Percentiles rank a stretch among this genome's conserved stretches.
These are phyloP conservation scores for Callimico goeldii DNA, from an alignment of 2,797 vertebrate genomes.

Conservation along the genomic window DNA sequence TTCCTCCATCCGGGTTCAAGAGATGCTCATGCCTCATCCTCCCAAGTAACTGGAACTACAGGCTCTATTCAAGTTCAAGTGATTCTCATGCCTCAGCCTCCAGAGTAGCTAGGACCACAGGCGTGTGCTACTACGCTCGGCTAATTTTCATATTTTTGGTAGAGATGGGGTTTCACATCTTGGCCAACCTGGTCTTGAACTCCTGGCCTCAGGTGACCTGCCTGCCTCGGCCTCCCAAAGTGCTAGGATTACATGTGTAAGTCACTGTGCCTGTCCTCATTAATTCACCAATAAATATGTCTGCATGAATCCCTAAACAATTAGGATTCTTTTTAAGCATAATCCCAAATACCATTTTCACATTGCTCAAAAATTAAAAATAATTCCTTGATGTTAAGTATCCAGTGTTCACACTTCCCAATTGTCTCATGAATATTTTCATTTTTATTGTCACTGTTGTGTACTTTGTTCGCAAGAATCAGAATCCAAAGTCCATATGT, in stretches of 20 bases:
- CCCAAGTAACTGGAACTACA: background rate
- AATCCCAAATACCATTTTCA: background rate
- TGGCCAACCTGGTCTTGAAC: background rate
- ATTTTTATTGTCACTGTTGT: background rate
- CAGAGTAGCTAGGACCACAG: background rate
- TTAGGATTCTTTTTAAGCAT: background rate
- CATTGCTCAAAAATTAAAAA: background rate
- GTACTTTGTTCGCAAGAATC: background rate
- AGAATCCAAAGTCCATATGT: background rate
- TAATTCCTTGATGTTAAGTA: background rate
- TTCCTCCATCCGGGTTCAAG: background rate
- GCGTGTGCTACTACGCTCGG: background rate
- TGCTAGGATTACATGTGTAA: background rate
- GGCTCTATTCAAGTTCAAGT: background rate
- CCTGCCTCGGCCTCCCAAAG: background rate
- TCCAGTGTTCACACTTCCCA: background rate
- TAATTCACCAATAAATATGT: background rate
- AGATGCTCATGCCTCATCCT: background rate
- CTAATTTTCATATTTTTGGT: background rate
- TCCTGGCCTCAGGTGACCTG: background rate
- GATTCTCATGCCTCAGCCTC: background rate
- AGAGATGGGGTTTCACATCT: background rate
- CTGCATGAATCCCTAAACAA: background rate
- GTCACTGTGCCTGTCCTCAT: background rate
- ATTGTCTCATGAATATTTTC: background rate